Base-by-base conservation (phyloP, 2,888 invertebrate genomes). In the Plagodis pulveraria region DNA sequence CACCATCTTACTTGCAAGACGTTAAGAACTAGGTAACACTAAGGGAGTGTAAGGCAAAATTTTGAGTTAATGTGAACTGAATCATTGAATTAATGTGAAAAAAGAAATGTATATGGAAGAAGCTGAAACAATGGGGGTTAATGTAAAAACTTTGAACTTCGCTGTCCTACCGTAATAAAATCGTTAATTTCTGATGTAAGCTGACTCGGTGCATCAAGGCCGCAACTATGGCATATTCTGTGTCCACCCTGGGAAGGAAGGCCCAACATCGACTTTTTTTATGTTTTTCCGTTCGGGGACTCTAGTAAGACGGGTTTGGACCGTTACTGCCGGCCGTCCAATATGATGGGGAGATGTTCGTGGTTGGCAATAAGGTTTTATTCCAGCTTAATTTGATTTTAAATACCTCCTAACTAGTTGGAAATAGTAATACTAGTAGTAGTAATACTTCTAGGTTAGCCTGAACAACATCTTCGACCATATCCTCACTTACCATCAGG, bases 161-260 rank as follows among this genome's bases (percentile, higher is more conserved):
- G 5, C 62, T 63, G 65, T 7, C 53, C 50, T 34, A 63, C 55
- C 61, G 66, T 69, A 66, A 69, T 69, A 69, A 69, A 66, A 69
- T 69, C 63, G 69, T 69, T 69, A 69, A 69, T 69, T 68, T 63
- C 58, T 58, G 57, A 58, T 63, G 61, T 61, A 64, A 62, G 63
- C 56, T 56, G 61, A 33, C 58, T 48, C 56, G 34, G 35, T 41
- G 60, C 67, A 62, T 62, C 65, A 49, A 52, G 36, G 62, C 33
- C 12, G 33, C 42, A 43, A 48, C 50, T 58, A 44, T 36, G 6
- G 12, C n/a, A 42, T 57, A 59, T 56, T 56, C 59, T 54, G 50
- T 42, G 36, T 8, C 52, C 7, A 38, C 42, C 49, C 51, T 61
- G 60, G 56, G 60, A 61, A 56, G 56, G 59, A 55, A 61, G 49